phyloP scores from a whole-genome alignment of 2,113 vertebrate species.

The Forbesichthys papilliferus region DNA sequence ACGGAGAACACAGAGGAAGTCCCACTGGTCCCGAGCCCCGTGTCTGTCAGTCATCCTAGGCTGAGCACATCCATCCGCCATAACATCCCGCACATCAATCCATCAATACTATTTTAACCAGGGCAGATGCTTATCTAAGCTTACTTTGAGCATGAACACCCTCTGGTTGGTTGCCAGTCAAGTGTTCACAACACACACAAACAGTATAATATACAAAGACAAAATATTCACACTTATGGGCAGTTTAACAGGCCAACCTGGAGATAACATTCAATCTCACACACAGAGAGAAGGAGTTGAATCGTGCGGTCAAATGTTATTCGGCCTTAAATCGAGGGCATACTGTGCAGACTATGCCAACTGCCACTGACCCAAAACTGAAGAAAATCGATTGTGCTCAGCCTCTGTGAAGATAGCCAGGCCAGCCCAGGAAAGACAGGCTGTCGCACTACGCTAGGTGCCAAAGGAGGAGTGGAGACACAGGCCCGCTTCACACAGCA shows the following conservation, averaged over 20 bases:
- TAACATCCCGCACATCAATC: no score
- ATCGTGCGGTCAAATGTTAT: constrained; percentile 27
- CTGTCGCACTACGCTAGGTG: constrained; percentile 1
- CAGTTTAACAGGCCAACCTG: background rate
- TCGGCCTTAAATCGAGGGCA: constrained; percentile 39
- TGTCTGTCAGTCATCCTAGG: no score
- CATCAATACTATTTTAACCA: no score
- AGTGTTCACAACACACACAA: no score
- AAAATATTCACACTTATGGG: no score
- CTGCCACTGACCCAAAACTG: constrained; percentile 18
- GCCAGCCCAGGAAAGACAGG: constrained; percentile 1
- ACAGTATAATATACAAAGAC: no score
- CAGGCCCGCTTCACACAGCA: no score
- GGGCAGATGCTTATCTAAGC: no score
- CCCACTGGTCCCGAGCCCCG: background rate
- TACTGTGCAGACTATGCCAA: constrained; percentile 43
- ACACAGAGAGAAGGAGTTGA: background rate
- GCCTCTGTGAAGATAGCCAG: constrained; percentile 23
- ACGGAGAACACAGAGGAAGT: constrained; percentile 34
- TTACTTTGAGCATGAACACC: no score
- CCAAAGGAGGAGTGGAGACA: background rate
- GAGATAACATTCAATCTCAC: constrained; percentile 1
- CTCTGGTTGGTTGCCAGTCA: no score
- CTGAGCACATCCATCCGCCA: no score
- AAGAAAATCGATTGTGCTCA: constrained; percentile 6